These are phyloP conservation scores for Lysandra bellargus DNA, from an alignment of 2,888 invertebrate genomes.

Conservation along the genomic window DNA sequence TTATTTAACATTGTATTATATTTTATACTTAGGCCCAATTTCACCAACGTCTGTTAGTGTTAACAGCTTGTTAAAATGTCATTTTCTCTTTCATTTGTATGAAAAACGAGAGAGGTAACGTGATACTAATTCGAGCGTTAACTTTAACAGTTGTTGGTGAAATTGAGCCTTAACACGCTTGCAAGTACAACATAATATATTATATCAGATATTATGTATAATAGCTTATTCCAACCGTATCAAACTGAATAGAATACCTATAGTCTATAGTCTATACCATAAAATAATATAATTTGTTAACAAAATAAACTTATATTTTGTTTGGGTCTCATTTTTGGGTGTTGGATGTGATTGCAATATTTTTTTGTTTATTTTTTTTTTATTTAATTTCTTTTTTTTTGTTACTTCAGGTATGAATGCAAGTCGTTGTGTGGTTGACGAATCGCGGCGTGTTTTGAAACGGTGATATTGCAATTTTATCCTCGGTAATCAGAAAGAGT, in stretches of 20 bases:
- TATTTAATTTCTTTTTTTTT: conserved; percentile 51
- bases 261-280: not conserved
- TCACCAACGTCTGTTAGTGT: no score
- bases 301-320: not conserved
- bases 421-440: conserved; percentile 75
- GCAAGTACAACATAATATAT: not conserved
- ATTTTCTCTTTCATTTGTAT: no score
- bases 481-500: conserved; percentile 38
- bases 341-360: conserved; percentile 42
- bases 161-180: not conserved
- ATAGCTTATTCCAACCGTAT: not conserved
- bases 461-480: conserved; percentile 64
- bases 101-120: no score
- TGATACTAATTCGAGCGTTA: no score
- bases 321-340: not conserved
- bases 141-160: no score
- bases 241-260: not conserved
- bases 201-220: not conserved
- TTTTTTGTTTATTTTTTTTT: conserved; percentile 45
- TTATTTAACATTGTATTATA: conserved; percentile 18
- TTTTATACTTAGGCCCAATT: not conserved
- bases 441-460: conserved; percentile 51
- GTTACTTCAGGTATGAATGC: conserved; percentile 74
- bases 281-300: conserved; percentile 23
- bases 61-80: no score